A percentile compares a stretch with the other conserved stretches of the same genome.
Conservation (phyloP, 2,888 invertebrate genomes). For the Diploptera punctata region DNA sequence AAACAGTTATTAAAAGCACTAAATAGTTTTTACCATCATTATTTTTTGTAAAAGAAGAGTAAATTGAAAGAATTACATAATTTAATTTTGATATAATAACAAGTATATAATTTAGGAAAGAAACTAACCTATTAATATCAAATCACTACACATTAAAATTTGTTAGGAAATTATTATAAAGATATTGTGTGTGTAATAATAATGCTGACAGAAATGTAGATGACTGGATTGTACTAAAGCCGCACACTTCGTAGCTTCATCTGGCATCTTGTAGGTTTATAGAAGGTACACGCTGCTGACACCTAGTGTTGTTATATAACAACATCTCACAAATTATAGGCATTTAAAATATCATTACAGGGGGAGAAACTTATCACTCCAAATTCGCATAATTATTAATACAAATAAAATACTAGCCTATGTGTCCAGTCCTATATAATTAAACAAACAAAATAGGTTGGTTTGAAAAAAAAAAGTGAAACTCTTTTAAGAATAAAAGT, state of each 20-base stretch:
- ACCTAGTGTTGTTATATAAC: constrained; percentile 21
- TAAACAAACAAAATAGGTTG: constrained; percentile 35
- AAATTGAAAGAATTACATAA: no score
- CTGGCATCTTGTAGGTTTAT: constrained; percentile 34
- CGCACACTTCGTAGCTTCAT: constrained; percentile 30
- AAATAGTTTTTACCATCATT: no score
- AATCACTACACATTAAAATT: no score
- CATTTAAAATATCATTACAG: constrained; percentile 28
- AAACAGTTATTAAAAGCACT: no score
- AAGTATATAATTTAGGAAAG: no score
- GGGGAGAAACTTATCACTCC: constrained; percentile 36
- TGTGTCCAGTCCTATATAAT: constrained; percentile 36
- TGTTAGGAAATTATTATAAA: no score
- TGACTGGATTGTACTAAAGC: no score
- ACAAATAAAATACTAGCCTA: constrained; percentile 36
- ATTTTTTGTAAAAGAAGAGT: no score
- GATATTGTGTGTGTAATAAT: no score
- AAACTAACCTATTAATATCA: no score
- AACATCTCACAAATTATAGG: constrained; percentile 21
- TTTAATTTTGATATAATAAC: no score
- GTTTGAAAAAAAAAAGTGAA: constrained; percentile 35
- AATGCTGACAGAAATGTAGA: no score
- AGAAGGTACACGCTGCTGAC: constrained; percentile 28
- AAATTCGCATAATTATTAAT: constrained; percentile 35
- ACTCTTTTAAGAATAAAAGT: constrained; percentile 33